Evolutionary conservation across 1,140 invertebrate species (phyloP), one percentile per base, ranked within the genome.

Genomic region (Aphaenogaster ashmeadi): DNA sequence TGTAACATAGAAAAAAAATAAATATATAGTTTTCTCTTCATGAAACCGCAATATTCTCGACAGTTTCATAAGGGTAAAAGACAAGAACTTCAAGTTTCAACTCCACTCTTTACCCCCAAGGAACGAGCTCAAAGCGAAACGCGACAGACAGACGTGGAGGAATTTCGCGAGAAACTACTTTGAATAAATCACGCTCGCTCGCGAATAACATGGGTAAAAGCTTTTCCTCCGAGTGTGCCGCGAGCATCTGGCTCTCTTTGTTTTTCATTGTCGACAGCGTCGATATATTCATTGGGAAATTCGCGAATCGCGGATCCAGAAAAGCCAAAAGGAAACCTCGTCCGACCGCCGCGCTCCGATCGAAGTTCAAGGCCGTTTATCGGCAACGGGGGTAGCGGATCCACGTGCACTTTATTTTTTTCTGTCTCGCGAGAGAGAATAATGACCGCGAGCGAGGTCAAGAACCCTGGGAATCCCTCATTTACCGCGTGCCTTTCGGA

Each of bases 251-350:
- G 44, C 54, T 75, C 18, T 71, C 78, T 80, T 89, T 72, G 62
- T 89, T 72, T 64, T 47, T 84, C 58, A 38, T 21, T n/a, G 50
- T 33, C 52, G 11, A 27, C 36, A 89, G 13, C 47, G 72, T 87
- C 72, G 84, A 88, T 88, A 79, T 89, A 87, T 78, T 87, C 77
- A 58, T 88, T 78, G 66, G 79, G 36, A 33, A 38, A 77, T 81
- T 36, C 47, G 41, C 50, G 15, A 44, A 41, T 33, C 15, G 62
- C 38, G n/a, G n/a, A 41, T 41, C n/a, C 50, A 44, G 5, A 71
- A 56, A 6, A 41, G 13, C 9, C 15, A 38, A 18, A 27, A 0
- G 15, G n/a, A 4, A 13, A 7, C 33, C n/a, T 18, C 50, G 9
- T 52, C n/a, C 27, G 11, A 47, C 36, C 13, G 47, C 33, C 44